phyloP scores from a whole-genome alignment of 2,113 vertebrate genomes.

The Silurus meridionalis region DNA sequence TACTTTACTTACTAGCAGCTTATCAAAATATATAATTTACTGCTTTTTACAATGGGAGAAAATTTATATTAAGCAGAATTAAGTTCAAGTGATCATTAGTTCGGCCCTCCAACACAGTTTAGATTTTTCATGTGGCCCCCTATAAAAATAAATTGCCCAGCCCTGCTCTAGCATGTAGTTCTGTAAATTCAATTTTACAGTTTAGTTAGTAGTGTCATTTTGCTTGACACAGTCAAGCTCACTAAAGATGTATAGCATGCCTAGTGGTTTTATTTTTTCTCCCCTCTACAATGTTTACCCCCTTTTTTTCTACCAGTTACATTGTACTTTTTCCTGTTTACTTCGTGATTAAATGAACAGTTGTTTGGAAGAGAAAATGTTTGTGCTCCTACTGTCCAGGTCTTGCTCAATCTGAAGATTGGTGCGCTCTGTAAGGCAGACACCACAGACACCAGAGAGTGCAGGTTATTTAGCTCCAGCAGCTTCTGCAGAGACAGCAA shows the following conservation, averaged over 20 bases:
- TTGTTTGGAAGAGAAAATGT: neutral
- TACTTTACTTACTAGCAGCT: no score
- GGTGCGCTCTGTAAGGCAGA: conserved; percentile 93
- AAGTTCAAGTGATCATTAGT: no score
- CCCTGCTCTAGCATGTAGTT: no score
- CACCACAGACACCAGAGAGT: conserved; percentile 93
- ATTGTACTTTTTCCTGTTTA: no score
- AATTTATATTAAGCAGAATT: no score
- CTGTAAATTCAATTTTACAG: no score
- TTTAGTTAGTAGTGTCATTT: no score
- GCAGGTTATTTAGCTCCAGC: conserved; percentile 92
- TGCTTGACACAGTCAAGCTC: neutral
- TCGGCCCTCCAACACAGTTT: no score
- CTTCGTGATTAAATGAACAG: neutral
- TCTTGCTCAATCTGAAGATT: conserved; percentile 94
- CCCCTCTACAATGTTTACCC: neutral
- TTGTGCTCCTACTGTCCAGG: conserved; percentile 89
- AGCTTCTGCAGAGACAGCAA: conserved; percentile 80
- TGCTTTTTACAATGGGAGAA: no score
- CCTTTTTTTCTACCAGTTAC: neutral
- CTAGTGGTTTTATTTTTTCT: neutral
- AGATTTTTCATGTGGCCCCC: no score
- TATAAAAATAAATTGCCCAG: no score
- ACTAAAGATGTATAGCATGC: neutral
- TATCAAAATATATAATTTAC: no score